Base-by-base conservation (phyloP, 2,888 invertebrate species). In the Macropis europaea region DNA sequence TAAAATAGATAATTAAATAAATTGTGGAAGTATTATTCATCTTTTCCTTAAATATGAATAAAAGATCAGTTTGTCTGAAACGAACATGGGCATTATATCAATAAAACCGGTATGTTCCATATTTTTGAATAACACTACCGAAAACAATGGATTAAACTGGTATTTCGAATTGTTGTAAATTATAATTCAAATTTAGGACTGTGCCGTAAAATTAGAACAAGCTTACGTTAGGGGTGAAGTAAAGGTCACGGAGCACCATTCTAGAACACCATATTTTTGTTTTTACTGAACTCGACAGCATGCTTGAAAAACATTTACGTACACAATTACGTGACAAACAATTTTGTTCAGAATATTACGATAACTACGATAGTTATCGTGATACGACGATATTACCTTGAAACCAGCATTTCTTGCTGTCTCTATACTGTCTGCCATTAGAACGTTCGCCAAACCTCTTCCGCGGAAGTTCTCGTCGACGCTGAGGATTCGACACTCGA, bases 401-500 rank as follows among this genome's bases (percentile, higher is more conserved):
- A 95, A 95, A 54, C 93, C 93, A 74, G 92, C 91, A 64, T 93
- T 92, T 76, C 90, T 92, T 0, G 96, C 96, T 15, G 94, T 88
- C 24, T 93, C 91, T 74, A 95, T 92, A 86, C 95, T 94, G 69
- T 93, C 92, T 6, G 90, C 90, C 89, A 96, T 93, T 52, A 96
- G 90, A 80, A 94, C 92, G 80, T 94, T 94, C 1, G 95, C 96
- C 63, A 96, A 90, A 0, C 96, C 96, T 73, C 92, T 92, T 0
- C 96, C 96, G 32, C 96, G 92, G 77, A 92, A 95, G 75, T 90
- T 89, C 61, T 93, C 91, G 70, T 95, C 94, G 19, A 96, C 96
- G 6, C 95, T 95, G 36, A 96, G 92, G 79, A 96, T 96, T 71
- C 96, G 92, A 81, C 95, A 93, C 90, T 96, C 96, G 86, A 96